Evolutionary conservation across 2,797 vertebrate genomes (phyloP).

Genomic region (Rhyacichthys aspro): DNA sequence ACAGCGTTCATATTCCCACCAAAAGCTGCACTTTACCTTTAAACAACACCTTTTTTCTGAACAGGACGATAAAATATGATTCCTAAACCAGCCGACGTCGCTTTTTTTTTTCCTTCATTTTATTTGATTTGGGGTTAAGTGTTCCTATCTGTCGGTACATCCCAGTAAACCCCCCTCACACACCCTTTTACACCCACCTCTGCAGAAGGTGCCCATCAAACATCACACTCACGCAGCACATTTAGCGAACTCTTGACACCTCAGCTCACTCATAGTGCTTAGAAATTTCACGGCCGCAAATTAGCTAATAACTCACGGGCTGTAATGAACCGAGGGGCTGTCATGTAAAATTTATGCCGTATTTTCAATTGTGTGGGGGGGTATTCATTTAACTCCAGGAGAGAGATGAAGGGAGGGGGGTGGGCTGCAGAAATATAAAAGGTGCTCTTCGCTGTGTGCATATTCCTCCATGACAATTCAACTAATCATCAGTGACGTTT

Average conservation of each 20-base stretch:
- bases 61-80: neutral
- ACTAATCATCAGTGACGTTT: slow-evolving; percentile 20
- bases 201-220: slow-evolving; percentile 60
- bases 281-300: slow-evolving; percentile 74
- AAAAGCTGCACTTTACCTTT: no score
- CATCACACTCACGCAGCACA: slow-evolving; percentile 63
- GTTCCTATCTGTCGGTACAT: neutral
- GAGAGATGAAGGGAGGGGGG: slow-evolving; percentile 35
- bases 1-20: no score
- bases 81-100: neutral
- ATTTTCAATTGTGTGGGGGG: slow-evolving; percentile 66
- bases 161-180: slow-evolving; percentile 13
- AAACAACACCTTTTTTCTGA: no score
- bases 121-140: slow-evolving; percentile 9
- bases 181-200: neutral
- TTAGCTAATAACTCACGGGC: slow-evolving; percentile 78
- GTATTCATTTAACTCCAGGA: slow-evolving; percentile 63
- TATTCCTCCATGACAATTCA: slow-evolving; percentile 18
- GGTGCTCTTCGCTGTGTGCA: slow-evolving; percentile 20
- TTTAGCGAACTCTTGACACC: slow-evolving; percentile 74
- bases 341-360: slow-evolving; percentile 70
- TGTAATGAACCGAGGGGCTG: slow-evolving; percentile 72
- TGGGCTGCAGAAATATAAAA: slow-evolving; percentile 24
- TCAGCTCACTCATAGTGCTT: slow-evolving; percentile 75
- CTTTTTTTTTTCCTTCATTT: neutral